A percentile compares a stretch with the other conserved stretches of the same genome.
phyloP scores from a whole-genome alignment of 2,113 vertebrate species.

The Paraplagusia blochii region DNA sequence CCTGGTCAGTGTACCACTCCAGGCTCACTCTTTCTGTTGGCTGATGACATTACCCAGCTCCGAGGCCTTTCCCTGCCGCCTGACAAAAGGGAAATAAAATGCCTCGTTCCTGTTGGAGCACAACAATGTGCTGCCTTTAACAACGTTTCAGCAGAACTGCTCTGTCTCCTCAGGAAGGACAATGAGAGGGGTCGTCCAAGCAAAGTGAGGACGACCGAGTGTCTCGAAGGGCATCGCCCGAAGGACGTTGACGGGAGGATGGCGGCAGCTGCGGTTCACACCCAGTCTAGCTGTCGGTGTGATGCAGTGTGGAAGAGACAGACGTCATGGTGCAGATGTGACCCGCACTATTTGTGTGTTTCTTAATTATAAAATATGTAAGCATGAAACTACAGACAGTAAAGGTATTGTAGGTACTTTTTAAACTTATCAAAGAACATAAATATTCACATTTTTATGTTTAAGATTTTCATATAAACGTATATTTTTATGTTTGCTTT shows the following conservation, averaged over 20 bases:
- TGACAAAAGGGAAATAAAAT: slow-evolving; percentile 26
- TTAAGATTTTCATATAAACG: no score
- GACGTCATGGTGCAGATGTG: slow-evolving; percentile 8
- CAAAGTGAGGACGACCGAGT: slow-evolving; percentile 24
- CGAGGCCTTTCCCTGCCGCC: slow-evolving; percentile 40
- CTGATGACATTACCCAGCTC: slow-evolving; percentile 44
- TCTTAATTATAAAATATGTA: no score
- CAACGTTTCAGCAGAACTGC: background rate
- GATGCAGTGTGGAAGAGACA: slow-evolving; percentile 11
- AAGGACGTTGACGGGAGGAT: slow-evolving; percentile 24
- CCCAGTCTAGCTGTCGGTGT: slow-evolving; percentile 7
- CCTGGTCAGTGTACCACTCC: slow-evolving; percentile 28
- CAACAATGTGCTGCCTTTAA: background rate
- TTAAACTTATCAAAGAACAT: background rate
- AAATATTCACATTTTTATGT: no score
- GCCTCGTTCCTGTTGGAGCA: slow-evolving; percentile 6
- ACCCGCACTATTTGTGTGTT: background rate
- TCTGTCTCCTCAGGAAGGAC: slow-evolving; percentile 29
- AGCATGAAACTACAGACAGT: no score
- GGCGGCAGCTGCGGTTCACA: slow-evolving; percentile 10
- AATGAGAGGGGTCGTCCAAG: slow-evolving; percentile 23
- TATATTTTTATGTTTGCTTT: no score
- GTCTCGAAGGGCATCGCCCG: background rate
- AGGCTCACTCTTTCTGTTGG: slow-evolving; percentile 13
- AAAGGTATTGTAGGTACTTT: background rate